Base-by-base conservation (phyloP, 2,797 vertebrate species). In the Catamblyrhynchus diadema region DNA sequence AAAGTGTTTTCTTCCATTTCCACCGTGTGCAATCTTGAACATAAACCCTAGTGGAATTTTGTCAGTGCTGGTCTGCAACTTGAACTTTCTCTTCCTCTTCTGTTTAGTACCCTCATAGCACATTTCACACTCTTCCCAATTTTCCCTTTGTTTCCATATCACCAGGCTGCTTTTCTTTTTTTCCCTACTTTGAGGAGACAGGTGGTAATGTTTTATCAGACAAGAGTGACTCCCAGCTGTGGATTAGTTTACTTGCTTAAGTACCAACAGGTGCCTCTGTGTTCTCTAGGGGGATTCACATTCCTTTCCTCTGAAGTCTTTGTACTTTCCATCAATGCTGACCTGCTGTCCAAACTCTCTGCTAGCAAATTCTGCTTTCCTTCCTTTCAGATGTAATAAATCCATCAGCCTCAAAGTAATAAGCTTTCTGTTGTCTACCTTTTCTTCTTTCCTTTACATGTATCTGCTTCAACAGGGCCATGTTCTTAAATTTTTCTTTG, bases 101-200 rank as follows among this genome's bases (percentile, higher is more conserved):
- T 7, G 3, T 32, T 74, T 81, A 14, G 25, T 47, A 39, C 24
- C 12, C 4, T 62, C 18, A 14, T 44, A n/a, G 7, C 6, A 37
- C 12, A 5, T 2, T 3, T 37, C 21, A 44, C 0, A 3, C 8
- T 53, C 23, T 35, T 44, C 11, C 12, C 24, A 39, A 3, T 27
- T 61, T 85, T 35, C 10, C 16, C 3, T 33, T 80, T 50, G 25
- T 57, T 65, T 65, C 12, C 1, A 0, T 69, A 7, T 24, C n/a
- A 47, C n/a, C 14, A 32, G 16, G 23, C 20, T 73, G 35, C 22
- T 73, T 69, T 62, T 82, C 15, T 42, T 45, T 64, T 28, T 14
- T 28, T 0, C 1, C 7, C 6, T 27, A 0, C 42, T 80, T 66
- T 47, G 25, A 39, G n/a, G 32, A 62, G 24, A 14, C 56, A 32